Evolutionary conservation across 1,140 invertebrate species (phyloP).

Genomic region (Drosophila miranda): DNA sequence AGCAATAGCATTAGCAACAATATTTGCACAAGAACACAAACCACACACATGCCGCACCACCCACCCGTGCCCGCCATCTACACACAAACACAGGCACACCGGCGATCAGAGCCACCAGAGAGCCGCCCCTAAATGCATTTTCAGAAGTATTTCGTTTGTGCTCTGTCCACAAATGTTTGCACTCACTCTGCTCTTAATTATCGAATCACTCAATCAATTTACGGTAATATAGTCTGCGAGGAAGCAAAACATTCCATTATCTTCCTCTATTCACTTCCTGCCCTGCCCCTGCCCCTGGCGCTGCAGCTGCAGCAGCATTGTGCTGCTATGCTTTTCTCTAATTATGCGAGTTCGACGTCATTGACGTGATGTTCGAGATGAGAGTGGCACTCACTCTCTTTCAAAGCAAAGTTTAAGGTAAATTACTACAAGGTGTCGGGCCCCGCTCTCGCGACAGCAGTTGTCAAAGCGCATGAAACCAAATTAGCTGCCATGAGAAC

Average conservation of each 20-base stretch:
- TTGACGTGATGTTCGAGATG: no score
- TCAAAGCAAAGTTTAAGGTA: no score
- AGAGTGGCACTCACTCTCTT: no score
- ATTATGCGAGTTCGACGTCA: no score
- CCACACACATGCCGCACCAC: conserved; percentile 7
- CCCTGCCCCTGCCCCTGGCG: no score
- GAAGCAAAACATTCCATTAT: background rate
- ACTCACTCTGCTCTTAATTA: conserved; percentile 33
- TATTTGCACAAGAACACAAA: conserved; percentile 35
- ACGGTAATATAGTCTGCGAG: conserved; percentile 9
- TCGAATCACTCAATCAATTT: conserved; percentile 24
- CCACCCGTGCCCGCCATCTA: background rate
- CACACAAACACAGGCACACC: conserved; percentile 17
- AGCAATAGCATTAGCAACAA: conserved; percentile 43
- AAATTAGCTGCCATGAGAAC: no score
- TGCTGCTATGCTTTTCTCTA: no score
- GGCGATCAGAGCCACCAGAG: conserved; percentile 4
- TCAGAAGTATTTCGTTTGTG: conserved; percentile 4
- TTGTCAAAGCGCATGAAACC: no score
- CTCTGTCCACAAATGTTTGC: conserved; percentile 16
- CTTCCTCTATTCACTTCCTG: background rate
- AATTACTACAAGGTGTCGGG: no score
- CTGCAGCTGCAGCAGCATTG: no score
- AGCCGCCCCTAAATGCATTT: conserved; percentile 33
- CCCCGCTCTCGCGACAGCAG: no score